These are phyloP conservation scores for Eilema caniola DNA, from an alignment of 2,888 invertebrate genomes.

Conservation along the genomic window DNA sequence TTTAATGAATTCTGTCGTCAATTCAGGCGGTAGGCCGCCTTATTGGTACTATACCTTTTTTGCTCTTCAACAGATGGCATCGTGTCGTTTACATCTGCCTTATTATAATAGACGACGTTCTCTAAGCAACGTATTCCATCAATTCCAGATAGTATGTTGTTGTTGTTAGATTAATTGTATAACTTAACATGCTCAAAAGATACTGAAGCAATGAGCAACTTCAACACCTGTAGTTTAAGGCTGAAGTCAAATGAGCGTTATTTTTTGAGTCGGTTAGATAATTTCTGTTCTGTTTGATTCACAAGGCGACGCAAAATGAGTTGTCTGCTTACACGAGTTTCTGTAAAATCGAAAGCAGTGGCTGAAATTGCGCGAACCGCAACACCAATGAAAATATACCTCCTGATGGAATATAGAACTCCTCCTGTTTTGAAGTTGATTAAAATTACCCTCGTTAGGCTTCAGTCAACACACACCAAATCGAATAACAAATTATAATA, in stretches of 20 bases:
- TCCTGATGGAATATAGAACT: too few species aligned
- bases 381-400: too few species aligned
- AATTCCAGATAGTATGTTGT: constrained; percentile 11
- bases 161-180: background rate
- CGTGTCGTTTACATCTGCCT: constrained; percentile 1
- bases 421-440: too few species aligned
- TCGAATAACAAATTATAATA: background rate
- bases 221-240: background rate
- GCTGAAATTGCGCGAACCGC: too few species aligned
- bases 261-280: too few species aligned
- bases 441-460: too few species aligned
- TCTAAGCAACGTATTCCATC: background rate
- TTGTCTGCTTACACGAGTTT: too few species aligned
- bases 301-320: too few species aligned
- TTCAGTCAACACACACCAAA: background rate
- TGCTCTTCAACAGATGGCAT: constrained; percentile 7
- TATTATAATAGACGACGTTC: constrained; percentile 11
- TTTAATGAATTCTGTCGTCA: background rate
- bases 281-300: too few species aligned
- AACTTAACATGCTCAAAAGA: background rate
- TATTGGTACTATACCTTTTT: background rate
- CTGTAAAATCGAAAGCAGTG: too few species aligned
- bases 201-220: background rate
- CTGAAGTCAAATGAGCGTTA: too few species aligned
- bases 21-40: background rate